Percentiles rank a stretch among this genome's conserved stretches.
Evolutionary conservation across 1,140 invertebrate genomes (phyloP).

Genomic region (Condylostylus longicornis): DNA sequence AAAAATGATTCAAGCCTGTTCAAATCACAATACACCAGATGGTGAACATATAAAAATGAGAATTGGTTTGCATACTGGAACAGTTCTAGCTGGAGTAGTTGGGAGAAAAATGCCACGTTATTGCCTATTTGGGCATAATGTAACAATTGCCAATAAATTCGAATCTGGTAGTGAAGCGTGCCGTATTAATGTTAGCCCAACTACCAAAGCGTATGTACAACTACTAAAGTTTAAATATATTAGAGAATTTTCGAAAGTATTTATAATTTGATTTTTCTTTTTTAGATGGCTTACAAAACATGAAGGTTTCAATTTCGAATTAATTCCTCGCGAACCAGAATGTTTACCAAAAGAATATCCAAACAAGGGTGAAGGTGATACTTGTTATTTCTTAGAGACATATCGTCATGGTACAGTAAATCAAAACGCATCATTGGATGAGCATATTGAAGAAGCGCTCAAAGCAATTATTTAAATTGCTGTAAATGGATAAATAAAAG

Average conservation of each 20-base stretch:
- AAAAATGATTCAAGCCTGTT: constrained; percentile 77
- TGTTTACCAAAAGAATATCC: constrained; percentile 78
- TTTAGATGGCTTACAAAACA: constrained; percentile 56
- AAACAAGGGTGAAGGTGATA: constrained; percentile 50
- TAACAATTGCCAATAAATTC: constrained; percentile 87
- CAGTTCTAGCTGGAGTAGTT: constrained; percentile 77
- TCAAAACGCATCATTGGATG: constrained; percentile 38
- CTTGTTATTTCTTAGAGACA: constrained; percentile 70
- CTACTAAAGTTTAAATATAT: not conserved
- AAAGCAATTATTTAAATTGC: constrained; percentile 18
- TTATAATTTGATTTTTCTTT: constrained; percentile 10
- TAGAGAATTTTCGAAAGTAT: not conserved
- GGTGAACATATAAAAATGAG: constrained; percentile 90
- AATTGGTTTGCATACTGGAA: constrained; percentile 82
- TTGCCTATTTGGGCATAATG: constrained; percentile 83
- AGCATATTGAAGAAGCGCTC: constrained; percentile 47
- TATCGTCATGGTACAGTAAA: constrained; percentile 58
- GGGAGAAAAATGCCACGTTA: constrained; percentile 82
- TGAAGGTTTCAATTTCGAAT: constrained; percentile 58
- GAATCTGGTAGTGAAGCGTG: constrained; percentile 83
- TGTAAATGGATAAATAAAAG: too few species aligned
- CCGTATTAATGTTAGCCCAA: constrained; percentile 82
- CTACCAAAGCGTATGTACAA: constrained; percentile 68
- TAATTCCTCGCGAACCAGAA: constrained; percentile 55
- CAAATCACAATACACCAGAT: constrained; percentile 72